Evolutionary conservation across 2,113 vertebrate genomes (phyloP), one percentile per base, ranked within the genome.

Genomic region (Campylomormyrus numenius): DNA sequence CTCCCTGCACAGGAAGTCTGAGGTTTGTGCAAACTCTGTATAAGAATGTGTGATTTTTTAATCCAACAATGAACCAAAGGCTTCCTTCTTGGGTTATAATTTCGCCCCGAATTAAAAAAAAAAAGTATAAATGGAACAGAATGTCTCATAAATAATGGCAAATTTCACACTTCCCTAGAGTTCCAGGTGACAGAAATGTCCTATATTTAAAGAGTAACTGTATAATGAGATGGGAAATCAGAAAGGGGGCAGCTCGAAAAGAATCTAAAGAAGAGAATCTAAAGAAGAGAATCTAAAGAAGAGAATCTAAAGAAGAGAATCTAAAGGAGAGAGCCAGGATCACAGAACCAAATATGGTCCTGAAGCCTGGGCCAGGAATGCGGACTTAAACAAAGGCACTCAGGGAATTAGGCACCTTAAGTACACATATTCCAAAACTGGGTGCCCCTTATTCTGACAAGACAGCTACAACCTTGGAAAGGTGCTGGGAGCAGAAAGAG

Each of bases 1-100:
- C 58, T 42, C 24, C 91, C 88, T 87, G 31, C 93, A 93, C 91
- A 92, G 92, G 91, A 91, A 93, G 90, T 62, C 70, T 77, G 70
- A 77, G 70, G 70, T 77, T 77, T 77, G 15, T 77, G 70, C 31
- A 77, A 35, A 42, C 52, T 50, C 21, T 27, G 42, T 52, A 45
- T 66, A 46, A 50, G 31, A 52, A 87, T 52, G 50, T 53, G 48
- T 53, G 48, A 11, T 87, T 87, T 87, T 87, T 39, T 87, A 87
- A 53, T 87, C 49, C 50, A 52, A 62, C 87, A 88, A 88, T 42
- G 88, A 52, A 91, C 80, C 87, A 91, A 91, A 58, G 39, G 45
- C 17, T 62, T 49, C 45, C 42, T 50, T 83, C 27, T 89, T 0
- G 3, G 42, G 39, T 62, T 56, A 31, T 56, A 62, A 88, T 88